Evolutionary conservation across 2,888 invertebrate genomes (phyloP).

Genomic region (Cryptocephalus moraei): DNA sequence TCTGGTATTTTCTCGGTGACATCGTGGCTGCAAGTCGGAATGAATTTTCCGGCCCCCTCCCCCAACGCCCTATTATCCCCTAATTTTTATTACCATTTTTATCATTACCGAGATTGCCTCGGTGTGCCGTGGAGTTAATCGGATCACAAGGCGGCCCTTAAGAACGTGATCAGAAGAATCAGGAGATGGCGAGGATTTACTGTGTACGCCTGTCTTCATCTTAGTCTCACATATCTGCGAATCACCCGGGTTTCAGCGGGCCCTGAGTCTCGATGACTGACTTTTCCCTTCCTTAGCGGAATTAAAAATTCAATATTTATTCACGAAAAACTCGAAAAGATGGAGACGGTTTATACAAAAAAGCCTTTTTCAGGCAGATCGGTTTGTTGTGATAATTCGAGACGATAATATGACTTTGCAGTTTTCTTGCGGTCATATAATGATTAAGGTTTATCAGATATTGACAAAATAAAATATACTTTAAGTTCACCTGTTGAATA

Average conservation of each 20-base stretch:
- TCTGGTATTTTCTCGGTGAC: constrained; percentile 23
- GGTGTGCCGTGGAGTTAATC: constrained; percentile 34
- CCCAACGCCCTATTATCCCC: constrained; percentile 32
- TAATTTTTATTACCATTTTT: constrained; percentile 42
- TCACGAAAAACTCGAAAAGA: too few relatives aligned
- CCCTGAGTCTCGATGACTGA: too few relatives aligned
- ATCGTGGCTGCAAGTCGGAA: constrained; percentile 19
- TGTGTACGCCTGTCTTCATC: constrained; percentile 32
- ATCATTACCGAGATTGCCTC: constrained; percentile 40
- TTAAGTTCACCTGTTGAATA: too few relatives aligned
- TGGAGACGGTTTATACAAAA: too few relatives aligned
- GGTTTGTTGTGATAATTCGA: too few relatives aligned
- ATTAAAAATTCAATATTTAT: too few relatives aligned
- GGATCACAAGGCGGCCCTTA: constrained; percentile 38
- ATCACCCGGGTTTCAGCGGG: background rate
- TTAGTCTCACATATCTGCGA: constrained; percentile 5
- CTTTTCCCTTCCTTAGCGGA: too few relatives aligned
- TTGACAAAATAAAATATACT: too few relatives aligned
- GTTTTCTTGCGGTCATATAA: too few relatives aligned
- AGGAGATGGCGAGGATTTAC: constrained; percentile 36
- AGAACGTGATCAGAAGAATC: constrained; percentile 39
- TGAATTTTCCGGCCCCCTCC: constrained; percentile 18
- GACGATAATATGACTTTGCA: too few relatives aligned
- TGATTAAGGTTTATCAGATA: too few relatives aligned
- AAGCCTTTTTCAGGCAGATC: too few relatives aligned